Conservation (phyloP, 2,888 invertebrate species). For the Volucella inflata region DNA sequence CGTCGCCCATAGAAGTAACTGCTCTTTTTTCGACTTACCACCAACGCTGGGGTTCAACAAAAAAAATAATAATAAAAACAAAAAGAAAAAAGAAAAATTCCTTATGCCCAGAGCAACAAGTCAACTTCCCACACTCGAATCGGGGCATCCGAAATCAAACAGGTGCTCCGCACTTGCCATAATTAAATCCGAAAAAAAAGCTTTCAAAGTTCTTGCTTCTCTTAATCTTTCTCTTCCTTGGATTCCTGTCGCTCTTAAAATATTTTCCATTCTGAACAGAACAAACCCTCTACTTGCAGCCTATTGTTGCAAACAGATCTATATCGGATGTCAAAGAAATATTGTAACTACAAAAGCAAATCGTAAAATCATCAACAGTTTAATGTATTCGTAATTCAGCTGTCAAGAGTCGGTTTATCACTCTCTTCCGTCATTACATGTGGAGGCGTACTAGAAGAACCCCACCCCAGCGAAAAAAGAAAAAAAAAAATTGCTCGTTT, state of each 20-base stretch:
- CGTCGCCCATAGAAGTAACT: conserved; percentile 32
- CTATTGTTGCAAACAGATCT: not conserved
- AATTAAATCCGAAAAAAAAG: not conserved
- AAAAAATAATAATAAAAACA: not conserved
- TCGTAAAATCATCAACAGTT: not conserved
- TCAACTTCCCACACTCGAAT: conserved; percentile 1
- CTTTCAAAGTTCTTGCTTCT: conserved; percentile 1
- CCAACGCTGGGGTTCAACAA: not conserved
- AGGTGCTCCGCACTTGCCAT: conserved; percentile 18
- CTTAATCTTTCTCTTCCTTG: conserved; percentile 25
- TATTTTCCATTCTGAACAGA: not conserved
- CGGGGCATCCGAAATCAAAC: conserved; percentile 13
- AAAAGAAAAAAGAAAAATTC: conserved; percentile 2
- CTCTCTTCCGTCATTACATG: not conserved
- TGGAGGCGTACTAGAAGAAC: conserved; percentile 30
- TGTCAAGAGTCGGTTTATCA: conserved; percentile 18
- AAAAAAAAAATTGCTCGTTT: conserved; percentile 31
- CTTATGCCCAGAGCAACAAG: conserved; percentile 37
- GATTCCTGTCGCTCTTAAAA: not conserved
- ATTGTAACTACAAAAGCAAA: too few species aligned
- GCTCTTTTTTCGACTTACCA: conserved; percentile 7
- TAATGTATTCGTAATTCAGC: not conserved
- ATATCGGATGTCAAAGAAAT: too few species aligned
- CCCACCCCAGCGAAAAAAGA: conserved; percentile 35
- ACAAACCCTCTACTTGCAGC: not conserved